Base-by-base conservation (phyloP, 2,888 invertebrate species). In the Strigamia maritima region DNA sequence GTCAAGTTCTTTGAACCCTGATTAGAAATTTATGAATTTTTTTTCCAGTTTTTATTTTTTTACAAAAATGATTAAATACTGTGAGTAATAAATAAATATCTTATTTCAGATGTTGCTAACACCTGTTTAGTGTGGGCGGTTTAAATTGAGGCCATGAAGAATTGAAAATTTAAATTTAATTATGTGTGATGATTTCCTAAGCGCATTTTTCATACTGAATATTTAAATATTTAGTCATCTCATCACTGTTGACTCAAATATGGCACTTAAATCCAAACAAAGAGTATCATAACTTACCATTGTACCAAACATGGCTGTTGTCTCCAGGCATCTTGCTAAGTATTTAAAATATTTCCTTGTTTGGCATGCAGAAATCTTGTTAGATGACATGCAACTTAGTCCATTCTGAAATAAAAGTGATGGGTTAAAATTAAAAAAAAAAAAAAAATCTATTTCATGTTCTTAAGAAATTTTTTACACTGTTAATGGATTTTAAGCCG, bases 321-420 rank as follows among this genome's bases (percentile, higher is more conserved):
- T 70, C 70, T 70, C 70, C 70, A 70, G 70, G 70, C 70, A 70
- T 70, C 26, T 28, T 70, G 24, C 14, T 70, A 70, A 70, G 70
- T 70, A n/a, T 70, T 70, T 70, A 70, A 28, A 28, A 70, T 70
- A 70, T 70, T 70, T 70, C 70, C 70, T 70, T 70, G 70, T 70
- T 70, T 70, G 70, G 70, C 70, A 70, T 70, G 70, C 70, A 70
- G 16, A 70, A 70, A 70, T 70, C 70, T 70, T 70, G 70, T 70
- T 70, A 70, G 70, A 70, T 70, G 70, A 70, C 70, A 70, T 70
- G 70, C 70, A 70, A 70, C 28, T 70, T 70, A 70, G 70, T 70
- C 70, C 70, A 70, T n/a, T 70, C 70, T 70, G 70, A 28, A 70
- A 70, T 12, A 28, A 16, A 70, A 28, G 24, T 26, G 24, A 70